phyloP scores from a whole-genome alignment of 2,888 invertebrate species.

The Ennomos quercinarius region DNA sequence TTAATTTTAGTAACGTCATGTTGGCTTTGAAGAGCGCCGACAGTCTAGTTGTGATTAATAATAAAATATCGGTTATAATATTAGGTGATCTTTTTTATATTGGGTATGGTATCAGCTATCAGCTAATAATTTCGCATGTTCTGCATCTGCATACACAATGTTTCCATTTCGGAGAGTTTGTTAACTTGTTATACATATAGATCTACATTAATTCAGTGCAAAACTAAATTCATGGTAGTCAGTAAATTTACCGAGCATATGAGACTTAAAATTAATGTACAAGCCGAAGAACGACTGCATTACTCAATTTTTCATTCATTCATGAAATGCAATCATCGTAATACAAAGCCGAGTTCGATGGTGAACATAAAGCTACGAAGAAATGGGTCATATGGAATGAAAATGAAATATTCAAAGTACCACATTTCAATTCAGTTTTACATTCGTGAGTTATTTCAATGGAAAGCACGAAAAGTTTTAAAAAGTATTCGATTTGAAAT shows the following conservation, averaged over 20 bases:
- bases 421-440: conserved; percentile 26
- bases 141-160: too few species aligned
- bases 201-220: too few species aligned
- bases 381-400: conserved; percentile 28
- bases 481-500: conserved; percentile 22
- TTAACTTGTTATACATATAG: too few species aligned
- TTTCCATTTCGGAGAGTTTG: too few species aligned
- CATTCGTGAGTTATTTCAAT: conserved; percentile 24
- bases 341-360: background rate
- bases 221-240: too few species aligned
- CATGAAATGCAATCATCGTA: too few species aligned
- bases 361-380: conserved; percentile 16
- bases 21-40: conserved; percentile 22
- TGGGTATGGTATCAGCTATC: too few species aligned
- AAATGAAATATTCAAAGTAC: conserved; percentile 27
- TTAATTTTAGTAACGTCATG: conserved; percentile 25
- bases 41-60: conserved; percentile 23
- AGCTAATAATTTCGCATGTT: too few species aligned
- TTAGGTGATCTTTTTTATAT: background rate
- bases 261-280: too few species aligned
- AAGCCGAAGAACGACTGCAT: too few species aligned
- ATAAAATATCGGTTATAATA: conserved; percentile 7
- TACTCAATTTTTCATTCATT: too few species aligned
- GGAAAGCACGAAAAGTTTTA: conserved; percentile 19
- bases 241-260: too few species aligned